These are phyloP conservation scores for Chascanopsetta lugubris DNA, from an alignment of 2,113 vertebrate species.

Conservation along the genomic window DNA sequence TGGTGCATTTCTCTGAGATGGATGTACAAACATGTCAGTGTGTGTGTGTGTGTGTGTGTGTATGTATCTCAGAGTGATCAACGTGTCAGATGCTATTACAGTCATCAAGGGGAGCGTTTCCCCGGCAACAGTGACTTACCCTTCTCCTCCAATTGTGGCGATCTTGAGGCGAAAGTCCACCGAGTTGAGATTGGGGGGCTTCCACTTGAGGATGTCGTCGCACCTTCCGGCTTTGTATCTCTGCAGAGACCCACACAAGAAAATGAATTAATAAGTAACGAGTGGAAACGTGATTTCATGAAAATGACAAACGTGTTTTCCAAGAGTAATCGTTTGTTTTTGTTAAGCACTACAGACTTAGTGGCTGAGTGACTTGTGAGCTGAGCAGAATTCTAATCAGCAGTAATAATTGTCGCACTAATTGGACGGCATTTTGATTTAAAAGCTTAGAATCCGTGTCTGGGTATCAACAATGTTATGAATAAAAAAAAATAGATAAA, in stretches of 20 bases:
- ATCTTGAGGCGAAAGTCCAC: conserved; percentile 99
- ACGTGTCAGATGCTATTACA: conserved; percentile 47
- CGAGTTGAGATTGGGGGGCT: conserved; percentile 97
- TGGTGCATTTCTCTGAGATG: conserved; percentile 12
- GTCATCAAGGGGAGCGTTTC: conserved; percentile 49
- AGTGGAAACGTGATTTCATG: conserved; percentile 11
- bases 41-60: not conserved
- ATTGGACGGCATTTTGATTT: conserved; percentile 23
- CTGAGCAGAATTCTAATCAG: conserved; percentile 22
- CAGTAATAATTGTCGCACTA: conserved; percentile 19
- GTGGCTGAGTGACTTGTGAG: conserved; percentile 32
- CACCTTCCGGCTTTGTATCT: conserved; percentile 95
- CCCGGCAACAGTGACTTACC: conserved; percentile 84
- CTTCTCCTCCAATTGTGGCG: conserved; percentile 96
- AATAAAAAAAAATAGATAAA: no score
- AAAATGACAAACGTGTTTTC: not conserved
- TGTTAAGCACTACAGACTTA: conserved; percentile 20
- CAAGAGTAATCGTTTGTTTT: not conserved
- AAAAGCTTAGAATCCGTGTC: conserved; percentile 7
- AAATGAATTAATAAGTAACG: conserved; percentile 2
- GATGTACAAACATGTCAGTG: not conserved
- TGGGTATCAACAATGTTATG: not conserved
- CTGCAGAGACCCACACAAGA: conserved; percentile 70
- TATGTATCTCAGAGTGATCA: conserved; percentile 25
- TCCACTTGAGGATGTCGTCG: conserved; percentile 99